Base-by-base conservation (phyloP, 2,888 invertebrate genomes). In the Dendrolimus pini region DNA sequence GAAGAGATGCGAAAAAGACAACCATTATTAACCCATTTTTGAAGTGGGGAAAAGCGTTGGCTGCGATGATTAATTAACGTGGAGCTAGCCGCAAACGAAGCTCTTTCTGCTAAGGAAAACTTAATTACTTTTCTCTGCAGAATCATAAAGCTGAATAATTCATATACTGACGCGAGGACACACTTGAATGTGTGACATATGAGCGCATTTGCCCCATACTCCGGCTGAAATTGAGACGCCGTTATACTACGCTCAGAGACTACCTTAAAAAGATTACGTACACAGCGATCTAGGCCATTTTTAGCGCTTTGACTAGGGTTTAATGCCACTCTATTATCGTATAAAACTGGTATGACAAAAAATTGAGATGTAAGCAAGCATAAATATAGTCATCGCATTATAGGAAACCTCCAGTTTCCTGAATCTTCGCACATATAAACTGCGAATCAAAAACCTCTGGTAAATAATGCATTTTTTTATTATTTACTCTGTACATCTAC, bases 91-190 rank as follows among this genome's bases (percentile, higher is more conserved):
- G 75, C 83, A 78, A 80, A 78, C 77, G 80, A 74, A 71, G 75
- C 76, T 72, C 74, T 47, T 47, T 47, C 47, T 69, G 68, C 75
- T 70, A 77, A 80, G 77, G 81, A 82, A 83, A 83, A 84, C 80
- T 82, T 86, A 85, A 86, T 85, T 87, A 86, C 78, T 84, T 85
- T 85, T 82, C 84, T 83, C 80, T 66, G 74, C 68, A 72, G 79
- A 82, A 83, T 83, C 80, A 83, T 85, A 82, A 77, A 76, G 70
- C 68, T 78, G 74, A 78, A 80, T 84, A 80, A 82, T 84, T 82
- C 80, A 80, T 81, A 77, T 62, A 72, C 74, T 72, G 62, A 52
- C 55, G 72, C 71, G 68, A 72, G 72, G 72, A 77, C 74, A 78
- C 70, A 66, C 72, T 69, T 69, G 66, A 69, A 70, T 72, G 70